Percentiles rank a stretch among this genome's conserved stretches.
Conservation (phyloP, 2,888 invertebrate species). For the Dascillus cervinus region DNA sequence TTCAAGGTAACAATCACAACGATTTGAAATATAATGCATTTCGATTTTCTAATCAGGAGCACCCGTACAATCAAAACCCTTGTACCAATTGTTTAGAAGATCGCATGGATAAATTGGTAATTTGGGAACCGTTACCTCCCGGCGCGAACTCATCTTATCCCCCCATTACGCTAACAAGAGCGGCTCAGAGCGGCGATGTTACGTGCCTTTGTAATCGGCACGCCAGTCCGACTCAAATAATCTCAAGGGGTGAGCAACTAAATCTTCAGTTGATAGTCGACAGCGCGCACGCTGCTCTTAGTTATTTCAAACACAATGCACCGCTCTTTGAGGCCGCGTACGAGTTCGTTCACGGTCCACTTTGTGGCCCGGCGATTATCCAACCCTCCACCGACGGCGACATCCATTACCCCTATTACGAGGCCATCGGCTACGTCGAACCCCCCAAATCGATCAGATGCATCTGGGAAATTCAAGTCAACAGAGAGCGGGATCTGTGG, state of each 20-base stretch:
- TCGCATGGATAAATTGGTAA: conserved; percentile 72
- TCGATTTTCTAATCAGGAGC: conserved; percentile 46
- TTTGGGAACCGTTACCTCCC: conserved; percentile 62
- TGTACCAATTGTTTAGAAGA: conserved; percentile 84
- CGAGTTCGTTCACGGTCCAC: conserved; percentile 82
- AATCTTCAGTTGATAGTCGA: conserved; percentile 78
- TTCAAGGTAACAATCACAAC: conserved; percentile 54
- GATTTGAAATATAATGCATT: neutral
- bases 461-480: conserved; percentile 57
- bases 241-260: conserved; percentile 62
- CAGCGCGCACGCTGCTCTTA: conserved; percentile 75
- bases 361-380: conserved; percentile 77
- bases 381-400: conserved; percentile 77
- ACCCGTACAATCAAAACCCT: conserved; percentile 69
- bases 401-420: conserved; percentile 79
- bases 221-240: conserved; percentile 49
- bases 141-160: conserved; percentile 38
- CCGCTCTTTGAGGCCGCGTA: conserved; percentile 81
- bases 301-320: conserved; percentile 78
- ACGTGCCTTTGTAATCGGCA: conserved; percentile 67
- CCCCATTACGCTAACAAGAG: conserved; percentile 47
- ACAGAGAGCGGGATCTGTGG: conserved; percentile 78
- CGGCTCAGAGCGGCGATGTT: conserved; percentile 59
- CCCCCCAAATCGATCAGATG: conserved; percentile 57
- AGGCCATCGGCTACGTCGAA: conserved; percentile 63